These are phyloP conservation scores for Onychomys torridus DNA, from an alignment of 2,797 vertebrate genomes.

Conservation along the genomic window DNA sequence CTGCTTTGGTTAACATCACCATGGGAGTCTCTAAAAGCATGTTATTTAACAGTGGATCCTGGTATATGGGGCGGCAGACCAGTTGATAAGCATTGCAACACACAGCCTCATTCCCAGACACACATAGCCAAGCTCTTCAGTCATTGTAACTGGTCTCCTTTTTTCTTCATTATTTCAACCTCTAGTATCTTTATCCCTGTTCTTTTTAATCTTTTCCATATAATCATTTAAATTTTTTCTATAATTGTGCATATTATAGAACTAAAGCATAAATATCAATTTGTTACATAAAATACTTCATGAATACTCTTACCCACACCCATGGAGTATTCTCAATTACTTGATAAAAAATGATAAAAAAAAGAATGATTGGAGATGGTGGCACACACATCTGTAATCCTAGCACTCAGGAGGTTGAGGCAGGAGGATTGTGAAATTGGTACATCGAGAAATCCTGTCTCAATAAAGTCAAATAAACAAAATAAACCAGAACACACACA, in stretches of 20 bases:
- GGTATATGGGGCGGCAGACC: background rate
- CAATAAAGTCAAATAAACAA: background rate
- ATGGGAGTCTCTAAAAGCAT: background rate
- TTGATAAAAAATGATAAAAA: background rate
- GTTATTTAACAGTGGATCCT: background rate
- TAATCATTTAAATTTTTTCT: background rate
- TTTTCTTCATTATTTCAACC: background rate
- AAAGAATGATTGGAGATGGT: background rate
- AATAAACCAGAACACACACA: background rate
- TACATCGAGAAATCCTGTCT: background rate
- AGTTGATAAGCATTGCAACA: too few species aligned
- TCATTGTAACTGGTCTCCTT: background rate
- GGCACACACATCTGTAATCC: background rate
- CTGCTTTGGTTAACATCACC: background rate
- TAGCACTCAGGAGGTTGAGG: background rate
- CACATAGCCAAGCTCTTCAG: background rate
- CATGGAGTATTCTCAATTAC: slow-evolving; percentile 8
- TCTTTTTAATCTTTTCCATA: background rate
- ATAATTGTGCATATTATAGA: background rate
- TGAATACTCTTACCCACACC: background rate
- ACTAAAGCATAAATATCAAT: slow-evolving; percentile 5
- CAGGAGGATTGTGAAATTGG: background rate
- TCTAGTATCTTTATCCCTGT: background rate
- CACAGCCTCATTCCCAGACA: background rate
- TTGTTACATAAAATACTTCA: slow-evolving; percentile 23